phyloP scores from a whole-genome alignment of 2,113 vertebrate species.

The Psittacara wagleri region DNA sequence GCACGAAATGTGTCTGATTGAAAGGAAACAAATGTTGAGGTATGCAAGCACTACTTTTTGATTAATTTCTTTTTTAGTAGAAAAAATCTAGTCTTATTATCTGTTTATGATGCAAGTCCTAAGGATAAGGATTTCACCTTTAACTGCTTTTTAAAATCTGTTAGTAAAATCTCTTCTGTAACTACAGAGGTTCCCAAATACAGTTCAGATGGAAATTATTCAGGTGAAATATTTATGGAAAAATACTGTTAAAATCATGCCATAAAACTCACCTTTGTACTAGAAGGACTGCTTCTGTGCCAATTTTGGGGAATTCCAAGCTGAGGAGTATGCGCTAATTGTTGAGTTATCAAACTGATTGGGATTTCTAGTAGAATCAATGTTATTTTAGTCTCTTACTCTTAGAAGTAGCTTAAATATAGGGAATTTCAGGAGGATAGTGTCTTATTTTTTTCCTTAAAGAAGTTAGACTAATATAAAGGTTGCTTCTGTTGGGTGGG shows the following conservation, averaged over 20 bases:
- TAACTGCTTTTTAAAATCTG: neutral
- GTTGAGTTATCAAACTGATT: too few relatives aligned
- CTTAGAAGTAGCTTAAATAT: neutral
- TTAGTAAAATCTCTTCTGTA: neutral
- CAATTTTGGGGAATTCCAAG: neutral
- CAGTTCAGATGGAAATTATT: neutral
- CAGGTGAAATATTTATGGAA: neutral
- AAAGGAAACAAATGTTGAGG: accelerated
- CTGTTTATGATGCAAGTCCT: neutral
- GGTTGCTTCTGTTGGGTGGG: neutral
- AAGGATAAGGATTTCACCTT: neutral
- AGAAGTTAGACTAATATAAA: accelerated
- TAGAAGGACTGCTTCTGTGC: neutral
- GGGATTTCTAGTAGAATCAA: neutral
- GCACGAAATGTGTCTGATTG: neutral
- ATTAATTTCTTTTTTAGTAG: neutral
- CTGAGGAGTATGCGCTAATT: neutral
- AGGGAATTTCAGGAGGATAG: neutral
- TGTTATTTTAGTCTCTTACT: neutral
- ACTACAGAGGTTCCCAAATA: neutral
- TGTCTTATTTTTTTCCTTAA: neutral
- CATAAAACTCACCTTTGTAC: neutral
- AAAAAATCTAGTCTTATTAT: neutral
- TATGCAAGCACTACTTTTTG: neutral
- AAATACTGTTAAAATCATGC: neutral